These are phyloP conservation scores for Amphimallon solstitiale DNA, from an alignment of 2,888 invertebrate genomes.

Conservation along the genomic window DNA sequence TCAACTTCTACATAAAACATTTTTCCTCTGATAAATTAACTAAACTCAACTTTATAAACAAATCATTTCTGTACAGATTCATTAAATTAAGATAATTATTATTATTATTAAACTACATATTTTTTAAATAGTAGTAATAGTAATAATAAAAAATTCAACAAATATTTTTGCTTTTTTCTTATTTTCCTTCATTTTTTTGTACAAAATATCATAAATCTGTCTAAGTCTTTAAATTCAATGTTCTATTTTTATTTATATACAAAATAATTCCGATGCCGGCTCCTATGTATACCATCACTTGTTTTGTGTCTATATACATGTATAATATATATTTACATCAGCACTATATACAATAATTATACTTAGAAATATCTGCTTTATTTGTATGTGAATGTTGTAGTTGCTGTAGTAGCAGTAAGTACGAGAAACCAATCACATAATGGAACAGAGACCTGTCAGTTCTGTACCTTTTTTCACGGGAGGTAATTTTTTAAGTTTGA, in stretches of 20 bases:
- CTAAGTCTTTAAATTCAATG: conserved; percentile 5
- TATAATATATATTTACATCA: too few species aligned
- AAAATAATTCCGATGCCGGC: neutral
- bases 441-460: conserved; percentile 86
- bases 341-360: too few species aligned
- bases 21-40: conserved; percentile 7
- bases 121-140: conserved; percentile 11
- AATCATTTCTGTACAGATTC: conserved; percentile 16
- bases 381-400: neutral
- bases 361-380: neutral
- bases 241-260: conserved; percentile 15
- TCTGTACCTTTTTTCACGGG: conserved; percentile 80
- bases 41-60: conserved; percentile 21
- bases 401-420: neutral
- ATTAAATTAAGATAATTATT: neutral
- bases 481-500: conserved; percentile 76
- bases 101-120: conserved; percentile 9
- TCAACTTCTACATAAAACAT: conserved; percentile 26
- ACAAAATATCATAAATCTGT: conserved; percentile 23
- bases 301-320: too few species aligned
- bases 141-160: conserved; percentile 15
- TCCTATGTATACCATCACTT: too few species aligned
- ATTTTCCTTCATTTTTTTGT: conserved; percentile 5
- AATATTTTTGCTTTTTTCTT: neutral
- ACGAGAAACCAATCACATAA: conserved; percentile 72